phyloP scores from a whole-genome alignment of 2,888 invertebrate species.

The Cheilosia soror region DNA sequence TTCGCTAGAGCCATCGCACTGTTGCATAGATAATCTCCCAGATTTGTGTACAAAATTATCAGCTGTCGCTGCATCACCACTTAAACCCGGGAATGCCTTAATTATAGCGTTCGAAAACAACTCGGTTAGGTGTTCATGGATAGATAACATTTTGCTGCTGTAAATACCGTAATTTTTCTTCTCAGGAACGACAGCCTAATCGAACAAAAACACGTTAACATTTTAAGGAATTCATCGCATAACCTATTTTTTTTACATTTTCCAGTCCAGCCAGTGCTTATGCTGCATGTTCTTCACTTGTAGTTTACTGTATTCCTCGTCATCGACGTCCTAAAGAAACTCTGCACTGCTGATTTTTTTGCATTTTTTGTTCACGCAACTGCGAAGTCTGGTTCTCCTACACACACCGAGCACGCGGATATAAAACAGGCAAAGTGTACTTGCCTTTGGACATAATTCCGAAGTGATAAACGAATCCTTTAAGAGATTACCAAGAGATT shows the following conservation, averaged over 20 bases:
- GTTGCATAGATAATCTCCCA: conserved; percentile 99
- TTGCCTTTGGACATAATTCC: no score
- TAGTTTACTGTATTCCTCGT: conserved; percentile 86
- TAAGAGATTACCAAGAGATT: no score
- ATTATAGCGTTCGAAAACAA: conserved; percentile 90
- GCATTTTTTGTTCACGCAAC: conserved; percentile 77
- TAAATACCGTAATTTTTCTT: conserved; percentile 72
- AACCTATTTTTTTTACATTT: conserved; percentile 85
- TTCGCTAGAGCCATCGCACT: conserved; percentile 95
- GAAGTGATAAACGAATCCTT: no score
- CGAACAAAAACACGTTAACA: not conserved
- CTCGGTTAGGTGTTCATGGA: conserved; percentile 87
- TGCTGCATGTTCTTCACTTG: conserved; percentile 91
- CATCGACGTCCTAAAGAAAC: conserved; percentile 84
- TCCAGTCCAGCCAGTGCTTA: conserved; percentile 91
- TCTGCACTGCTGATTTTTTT: conserved; percentile 80
- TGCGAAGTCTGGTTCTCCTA: conserved; percentile 78
- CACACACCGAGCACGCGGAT: no score
- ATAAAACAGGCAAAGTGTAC: no score
- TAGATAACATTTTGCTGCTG: conserved; percentile 85
- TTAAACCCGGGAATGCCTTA: conserved; percentile 90
- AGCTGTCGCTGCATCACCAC: conserved; percentile 89
- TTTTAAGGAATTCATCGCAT: not conserved
- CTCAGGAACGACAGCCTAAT: conserved; percentile 85
- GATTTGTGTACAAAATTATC: conserved; percentile 88